These are phyloP conservation scores for Microdon myrmicae DNA, from an alignment of 2,888 invertebrate genomes.

Conservation along the genomic window DNA sequence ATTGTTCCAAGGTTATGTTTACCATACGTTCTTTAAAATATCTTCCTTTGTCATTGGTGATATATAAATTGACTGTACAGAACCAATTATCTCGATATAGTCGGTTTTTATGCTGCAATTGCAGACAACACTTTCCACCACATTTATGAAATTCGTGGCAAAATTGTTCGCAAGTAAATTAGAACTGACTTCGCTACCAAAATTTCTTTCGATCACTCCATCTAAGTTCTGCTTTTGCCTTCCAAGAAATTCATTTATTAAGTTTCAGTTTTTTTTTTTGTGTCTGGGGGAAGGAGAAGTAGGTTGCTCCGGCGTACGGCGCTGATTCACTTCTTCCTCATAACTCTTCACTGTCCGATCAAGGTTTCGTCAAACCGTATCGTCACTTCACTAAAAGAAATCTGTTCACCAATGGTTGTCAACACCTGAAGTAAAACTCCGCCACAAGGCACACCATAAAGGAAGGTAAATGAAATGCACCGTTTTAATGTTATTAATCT, in stretches of 20 bases:
- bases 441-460: too few relatives aligned
- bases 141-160: background rate
- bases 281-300: too few relatives aligned
- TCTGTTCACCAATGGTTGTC: too few relatives aligned
- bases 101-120: background rate
- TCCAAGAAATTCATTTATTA: slow-evolving; percentile 2
- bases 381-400: too few relatives aligned
- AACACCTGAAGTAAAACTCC: too few relatives aligned
- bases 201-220: slow-evolving; percentile 1
- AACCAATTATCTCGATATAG: background rate
- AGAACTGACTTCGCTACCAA: background rate
- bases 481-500: too few relatives aligned
- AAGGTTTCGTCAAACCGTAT: too few relatives aligned
- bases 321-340: too few relatives aligned
- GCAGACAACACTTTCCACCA: background rate
- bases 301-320: too few relatives aligned
- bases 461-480: too few relatives aligned
- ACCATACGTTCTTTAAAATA: background rate
- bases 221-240: background rate
- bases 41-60: background rate
- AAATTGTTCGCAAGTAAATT: background rate
- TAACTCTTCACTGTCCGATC: too few relatives aligned
- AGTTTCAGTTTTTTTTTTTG: background rate
- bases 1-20: background rate
- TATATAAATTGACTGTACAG: background rate